Conservation (phyloP, 2,888 invertebrate species). For the Pheosia gnoma region DNA sequence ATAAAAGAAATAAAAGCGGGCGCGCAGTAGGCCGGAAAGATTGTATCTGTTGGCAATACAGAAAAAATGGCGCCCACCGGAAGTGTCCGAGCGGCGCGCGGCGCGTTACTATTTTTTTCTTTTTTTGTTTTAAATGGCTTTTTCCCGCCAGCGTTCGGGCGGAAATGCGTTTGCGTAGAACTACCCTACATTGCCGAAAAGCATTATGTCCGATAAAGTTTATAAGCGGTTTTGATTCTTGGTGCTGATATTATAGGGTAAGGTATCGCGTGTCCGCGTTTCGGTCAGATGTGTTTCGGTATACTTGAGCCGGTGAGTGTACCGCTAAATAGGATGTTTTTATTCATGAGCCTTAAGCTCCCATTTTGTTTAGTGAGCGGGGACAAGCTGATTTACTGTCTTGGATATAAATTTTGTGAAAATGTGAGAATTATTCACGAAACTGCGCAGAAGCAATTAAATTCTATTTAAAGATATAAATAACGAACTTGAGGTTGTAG, state of each 20-base stretch:
- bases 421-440: constrained; percentile 62
- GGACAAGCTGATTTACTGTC: constrained; percentile 79
- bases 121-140: constrained; percentile 84
- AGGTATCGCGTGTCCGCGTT: constrained; percentile 46
- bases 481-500: constrained; percentile 15
- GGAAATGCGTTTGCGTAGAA: constrained; percentile 84
- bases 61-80: constrained; percentile 85
- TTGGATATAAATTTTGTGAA: constrained; percentile 76
- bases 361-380: constrained; percentile 80
- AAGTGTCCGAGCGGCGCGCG: constrained; percentile 83
- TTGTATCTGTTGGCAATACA: constrained; percentile 85
- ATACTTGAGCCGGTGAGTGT: constrained; percentile 65
- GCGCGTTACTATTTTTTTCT: constrained; percentile 80
- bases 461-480: constrained; percentile 34
- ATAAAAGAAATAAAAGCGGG: constrained; percentile 75
- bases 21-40: constrained; percentile 83
- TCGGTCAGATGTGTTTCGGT: constrained; percentile 53
- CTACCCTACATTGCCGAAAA: constrained; percentile 68
- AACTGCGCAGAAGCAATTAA: constrained; percentile 51
- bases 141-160: constrained; percentile 82
- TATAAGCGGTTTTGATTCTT: constrained; percentile 68
- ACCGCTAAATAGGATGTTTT: constrained; percentile 83
- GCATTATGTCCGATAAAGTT: constrained; percentile 62
- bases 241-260: constrained; percentile 51
- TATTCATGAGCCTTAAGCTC: constrained; percentile 80